Base-by-base conservation (phyloP, 2,888 invertebrate species). In the Mystacides longicornis region DNA sequence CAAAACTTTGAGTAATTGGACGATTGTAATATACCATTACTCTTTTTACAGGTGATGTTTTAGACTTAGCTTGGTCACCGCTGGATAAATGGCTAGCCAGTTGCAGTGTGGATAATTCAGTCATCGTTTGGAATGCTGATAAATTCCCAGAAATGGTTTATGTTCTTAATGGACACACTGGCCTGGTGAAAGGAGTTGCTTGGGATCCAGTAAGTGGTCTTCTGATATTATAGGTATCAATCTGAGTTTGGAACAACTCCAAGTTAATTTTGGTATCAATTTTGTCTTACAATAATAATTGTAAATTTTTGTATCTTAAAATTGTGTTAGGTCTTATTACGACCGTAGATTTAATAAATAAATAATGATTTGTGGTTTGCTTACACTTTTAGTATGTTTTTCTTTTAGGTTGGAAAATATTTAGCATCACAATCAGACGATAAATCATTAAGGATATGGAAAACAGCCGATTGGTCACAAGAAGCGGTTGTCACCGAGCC, bases 341-440 rank as follows among this genome's bases (percentile, higher is more conserved):
- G n/a, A n/a, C n/a, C n/a, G n/a, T n/a, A 7, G 5, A 27, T 27
- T 27, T 27, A 27, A 27, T 7, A 27, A 27, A 27, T 27, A 11
- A 27, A 27, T 11, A 27, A 11, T 27, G 27, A 27, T 5, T n/a
- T 37, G 14, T 37, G 14, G 14, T 14, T 37, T 37, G 16, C 3
- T 14, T 37, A n/a, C 37, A 37, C 37, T 37, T 37, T n/a, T 16
- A 16, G 43, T 18, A 46, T 57, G 23, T 19, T 33, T n/a, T 18
- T 23, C 43, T 43, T 37, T 37, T 14, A 77, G 77, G 77, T 95
- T 47, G 98, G 98, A 0, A 95, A 95, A 72, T 98, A 94, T 69
- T 73, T 99, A 56, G 96, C 98, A 0, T 93, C 95, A 31, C 97
- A 98, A 71, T 93, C 95, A 0, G 97, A 97, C 71, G 98, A 98